phyloP scores from a whole-genome alignment of 2,113 vertebrate species.

The Atrichornis clamosus region DNA sequence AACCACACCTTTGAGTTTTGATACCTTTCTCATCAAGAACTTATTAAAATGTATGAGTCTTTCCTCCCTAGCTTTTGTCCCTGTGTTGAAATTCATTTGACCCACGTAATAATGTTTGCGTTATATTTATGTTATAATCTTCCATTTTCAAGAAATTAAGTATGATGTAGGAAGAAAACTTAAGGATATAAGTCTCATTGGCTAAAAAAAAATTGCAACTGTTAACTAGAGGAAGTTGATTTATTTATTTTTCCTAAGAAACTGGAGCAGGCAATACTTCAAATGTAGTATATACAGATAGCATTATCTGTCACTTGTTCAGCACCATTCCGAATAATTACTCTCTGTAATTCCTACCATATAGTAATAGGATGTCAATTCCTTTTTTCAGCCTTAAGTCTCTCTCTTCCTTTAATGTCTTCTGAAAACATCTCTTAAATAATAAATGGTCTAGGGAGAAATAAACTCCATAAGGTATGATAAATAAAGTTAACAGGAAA shows the following conservation, averaged over 20 bases:
- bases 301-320: neutral
- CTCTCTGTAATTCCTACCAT: neutral
- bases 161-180: neutral
- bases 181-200: neutral
- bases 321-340: neutral
- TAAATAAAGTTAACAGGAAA: slow-evolving; percentile 2
- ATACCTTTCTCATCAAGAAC: neutral
- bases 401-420: neutral
- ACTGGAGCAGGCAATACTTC: neutral
- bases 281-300: neutral
- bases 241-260: neutral
- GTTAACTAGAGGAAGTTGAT: neutral
- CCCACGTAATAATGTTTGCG: neutral
- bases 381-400: neutral
- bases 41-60: neutral
- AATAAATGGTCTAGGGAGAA: slow-evolving; percentile 3
- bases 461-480: neutral
- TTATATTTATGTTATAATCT: neutral
- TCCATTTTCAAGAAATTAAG: neutral
- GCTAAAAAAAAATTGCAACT: neutral
- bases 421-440: slow-evolving; percentile 6
- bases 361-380: neutral
- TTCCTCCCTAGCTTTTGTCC: neutral
- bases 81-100: neutral
- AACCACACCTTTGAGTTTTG: neutral